Evolutionary conservation across 2,797 vertebrate genomes (phyloP).

Genomic region (Sphenodon punctatus): DNA sequence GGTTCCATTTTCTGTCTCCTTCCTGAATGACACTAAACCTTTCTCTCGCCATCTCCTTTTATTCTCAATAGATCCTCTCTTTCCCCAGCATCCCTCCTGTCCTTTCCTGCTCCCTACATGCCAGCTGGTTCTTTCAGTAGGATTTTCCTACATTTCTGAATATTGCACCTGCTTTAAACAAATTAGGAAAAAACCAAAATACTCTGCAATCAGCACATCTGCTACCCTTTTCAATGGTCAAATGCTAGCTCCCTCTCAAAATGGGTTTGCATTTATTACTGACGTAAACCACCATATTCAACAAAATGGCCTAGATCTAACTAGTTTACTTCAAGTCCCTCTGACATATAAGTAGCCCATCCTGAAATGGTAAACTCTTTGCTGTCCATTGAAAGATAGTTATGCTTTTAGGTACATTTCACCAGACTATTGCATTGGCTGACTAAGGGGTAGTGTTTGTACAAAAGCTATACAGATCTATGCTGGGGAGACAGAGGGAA

Average conservation of each 20-base stretch:
- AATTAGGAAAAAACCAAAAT: constrained; percentile 26
- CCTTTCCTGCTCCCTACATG: constrained; percentile 1
- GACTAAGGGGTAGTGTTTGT: no score
- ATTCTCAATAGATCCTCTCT: not conserved
- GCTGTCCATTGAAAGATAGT: no score
- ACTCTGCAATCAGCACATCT: constrained; percentile 26
- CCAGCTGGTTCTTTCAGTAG: constrained; percentile 40
- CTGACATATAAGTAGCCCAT: no score
- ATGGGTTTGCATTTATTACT: constrained; percentile 2
- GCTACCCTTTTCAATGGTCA: constrained; percentile 1
- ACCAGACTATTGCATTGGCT: no score
- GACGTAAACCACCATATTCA: not conserved
- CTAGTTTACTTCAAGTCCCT: not conserved
- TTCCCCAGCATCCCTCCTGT: constrained; percentile 14
- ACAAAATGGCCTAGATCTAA: not conserved
- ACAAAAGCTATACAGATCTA: no score
- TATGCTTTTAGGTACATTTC: no score
- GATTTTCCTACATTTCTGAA: constrained; percentile 38
- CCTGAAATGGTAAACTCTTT: no score
- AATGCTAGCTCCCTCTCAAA: not conserved
- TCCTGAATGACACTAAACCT: not conserved
- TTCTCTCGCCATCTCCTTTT: not conserved
- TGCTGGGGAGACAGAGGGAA: not conserved
- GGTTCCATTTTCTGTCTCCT: not conserved
- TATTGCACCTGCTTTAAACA: constrained; percentile 28